Conservation (phyloP, 2,113 vertebrate genomes). For the Bolborhynchus lineola region DNA sequence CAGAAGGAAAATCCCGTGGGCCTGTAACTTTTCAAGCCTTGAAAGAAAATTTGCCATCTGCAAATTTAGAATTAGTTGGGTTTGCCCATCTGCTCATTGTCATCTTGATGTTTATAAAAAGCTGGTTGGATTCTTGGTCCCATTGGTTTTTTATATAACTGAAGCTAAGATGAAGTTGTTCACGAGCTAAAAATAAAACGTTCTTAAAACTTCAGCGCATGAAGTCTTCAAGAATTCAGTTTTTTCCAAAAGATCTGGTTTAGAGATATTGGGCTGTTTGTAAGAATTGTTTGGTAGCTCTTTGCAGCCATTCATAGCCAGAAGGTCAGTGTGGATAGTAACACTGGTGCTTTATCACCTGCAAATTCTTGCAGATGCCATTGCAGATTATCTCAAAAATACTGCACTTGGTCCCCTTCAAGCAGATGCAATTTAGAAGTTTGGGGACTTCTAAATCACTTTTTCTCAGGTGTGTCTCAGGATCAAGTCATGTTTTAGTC, state of each 20-base stretch:
- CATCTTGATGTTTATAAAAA: background rate
- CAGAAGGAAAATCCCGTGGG: constrained; percentile 36
- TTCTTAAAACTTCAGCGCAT: background rate
- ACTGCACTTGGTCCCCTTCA: background rate
- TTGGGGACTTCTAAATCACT: background rate
- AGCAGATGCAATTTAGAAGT: background rate
- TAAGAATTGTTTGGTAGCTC: background rate
- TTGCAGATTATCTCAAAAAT: background rate
- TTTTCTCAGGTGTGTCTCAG: background rate
- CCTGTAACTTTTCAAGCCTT: constrained; percentile 21
- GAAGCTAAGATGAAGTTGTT: background rate
- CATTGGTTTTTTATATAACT: constrained; percentile 6
- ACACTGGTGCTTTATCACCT: background rate
- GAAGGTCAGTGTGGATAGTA: background rate
- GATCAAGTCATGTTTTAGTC: background rate
- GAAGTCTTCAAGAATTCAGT: background rate
- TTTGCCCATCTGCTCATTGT: constrained; percentile 22
- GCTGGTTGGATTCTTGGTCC: background rate
- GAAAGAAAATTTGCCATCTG: constrained; percentile 33
- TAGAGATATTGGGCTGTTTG: background rate
- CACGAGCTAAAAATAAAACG: background rate
- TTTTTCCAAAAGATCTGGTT: background rate
- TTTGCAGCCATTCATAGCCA: background rate
- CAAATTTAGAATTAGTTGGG: constrained; percentile 25
- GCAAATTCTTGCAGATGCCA: background rate